Percentiles rank a stretch among this genome's conserved stretches.
These are phyloP conservation scores for Stylophora pistillata DNA, from an alignment of 64 coral and sea anemone genomes.

Conservation along the genomic window DNA sequence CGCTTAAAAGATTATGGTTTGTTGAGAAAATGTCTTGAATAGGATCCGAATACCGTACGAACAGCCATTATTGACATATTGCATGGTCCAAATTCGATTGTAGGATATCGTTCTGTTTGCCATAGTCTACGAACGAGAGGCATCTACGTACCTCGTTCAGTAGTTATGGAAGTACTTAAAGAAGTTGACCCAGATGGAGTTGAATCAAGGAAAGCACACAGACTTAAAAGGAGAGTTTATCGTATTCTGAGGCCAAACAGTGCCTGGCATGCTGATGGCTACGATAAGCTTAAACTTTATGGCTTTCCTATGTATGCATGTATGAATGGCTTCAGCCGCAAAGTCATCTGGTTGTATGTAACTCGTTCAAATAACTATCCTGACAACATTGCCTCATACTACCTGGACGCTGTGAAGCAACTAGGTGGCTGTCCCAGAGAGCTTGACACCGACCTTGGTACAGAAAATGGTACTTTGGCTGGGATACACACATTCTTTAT, in stretches of 20 bases:
- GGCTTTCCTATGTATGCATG: constrained; percentile 53
- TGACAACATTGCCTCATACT: constrained; percentile 28
- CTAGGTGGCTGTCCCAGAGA: constrained; percentile 13
- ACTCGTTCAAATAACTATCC: constrained; percentile 59
- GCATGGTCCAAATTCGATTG: no score
- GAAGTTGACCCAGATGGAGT: neutral
- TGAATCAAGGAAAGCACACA: neutral
- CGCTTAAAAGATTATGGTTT: no score
- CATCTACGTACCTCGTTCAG: no score
- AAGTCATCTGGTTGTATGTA: constrained; percentile 59
- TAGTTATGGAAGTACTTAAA: no score
- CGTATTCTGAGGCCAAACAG: constrained; percentile 20
- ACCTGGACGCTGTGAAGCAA: constrained; percentile 43
- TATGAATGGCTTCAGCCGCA: constrained; percentile 56
- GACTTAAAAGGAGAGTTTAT: neutral
- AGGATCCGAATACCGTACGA: no score
- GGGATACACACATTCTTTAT: constrained; percentile 20
- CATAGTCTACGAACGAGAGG: no score
- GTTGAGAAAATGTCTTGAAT: no score
- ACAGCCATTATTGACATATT: no score
- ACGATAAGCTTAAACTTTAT: constrained; percentile 55
- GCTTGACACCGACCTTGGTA: constrained; percentile 22
- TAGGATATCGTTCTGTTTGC: no score
- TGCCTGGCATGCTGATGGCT: constrained; percentile 42
- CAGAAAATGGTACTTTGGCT: constrained; percentile 20